phyloP scores from a whole-genome alignment of 2,888 invertebrate species.

The Drosophila fulvimacula region DNA sequence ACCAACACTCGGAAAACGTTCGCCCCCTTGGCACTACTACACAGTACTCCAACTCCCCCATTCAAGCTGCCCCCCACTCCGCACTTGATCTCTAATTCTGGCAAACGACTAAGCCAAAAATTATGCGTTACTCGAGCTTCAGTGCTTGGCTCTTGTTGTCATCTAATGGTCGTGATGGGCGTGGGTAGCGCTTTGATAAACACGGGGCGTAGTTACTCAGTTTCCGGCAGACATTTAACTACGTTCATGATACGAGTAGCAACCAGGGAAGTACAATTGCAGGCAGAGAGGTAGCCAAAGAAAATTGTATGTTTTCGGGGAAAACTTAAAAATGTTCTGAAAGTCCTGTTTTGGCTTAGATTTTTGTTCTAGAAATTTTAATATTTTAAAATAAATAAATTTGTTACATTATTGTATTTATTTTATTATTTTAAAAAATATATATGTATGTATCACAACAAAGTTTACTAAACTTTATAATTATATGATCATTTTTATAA shows the following conservation, averaged over 20 bases:
- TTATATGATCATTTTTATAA: no score
- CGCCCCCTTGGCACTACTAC: conserved; percentile 1
- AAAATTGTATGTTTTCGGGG: neutral
- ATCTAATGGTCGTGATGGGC: conserved; percentile 36
- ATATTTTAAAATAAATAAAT: neutral
- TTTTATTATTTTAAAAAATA: no score
- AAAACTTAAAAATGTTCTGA: neutral
- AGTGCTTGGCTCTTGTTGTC: conserved; percentile 28
- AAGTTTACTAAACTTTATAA: no score
- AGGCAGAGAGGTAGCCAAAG: neutral
- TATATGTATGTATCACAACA: no score
- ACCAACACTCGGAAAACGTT: conserved; percentile 48
- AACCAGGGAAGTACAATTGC: neutral
- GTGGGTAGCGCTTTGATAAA: conserved; percentile 51
- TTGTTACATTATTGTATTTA: no score
- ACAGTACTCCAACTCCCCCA: conserved; percentile 2
- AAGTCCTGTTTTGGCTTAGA: neutral
- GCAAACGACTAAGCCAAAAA: conserved; percentile 26
- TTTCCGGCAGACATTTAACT: conserved; percentile 47
- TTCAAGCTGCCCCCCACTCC: neutral
- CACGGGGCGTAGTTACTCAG: conserved; percentile 44
- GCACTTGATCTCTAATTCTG: neutral
- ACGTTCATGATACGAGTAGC: conserved; percentile 12
- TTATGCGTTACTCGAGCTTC: conserved; percentile 44
- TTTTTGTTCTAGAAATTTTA: neutral